Conservation (phyloP, 2,797 vertebrate genomes). For the Alectoris magna region DNA sequence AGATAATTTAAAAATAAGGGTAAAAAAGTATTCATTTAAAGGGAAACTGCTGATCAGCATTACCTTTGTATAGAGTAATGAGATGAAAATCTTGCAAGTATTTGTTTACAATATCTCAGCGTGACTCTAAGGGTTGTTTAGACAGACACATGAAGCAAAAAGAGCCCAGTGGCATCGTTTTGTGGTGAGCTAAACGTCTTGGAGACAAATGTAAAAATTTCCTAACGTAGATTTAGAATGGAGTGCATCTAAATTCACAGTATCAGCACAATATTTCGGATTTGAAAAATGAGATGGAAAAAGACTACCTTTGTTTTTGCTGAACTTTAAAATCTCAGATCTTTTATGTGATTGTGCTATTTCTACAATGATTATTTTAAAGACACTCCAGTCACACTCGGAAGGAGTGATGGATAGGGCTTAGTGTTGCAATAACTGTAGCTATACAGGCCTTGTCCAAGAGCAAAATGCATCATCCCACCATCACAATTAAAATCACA, state of each 20-base stretch:
- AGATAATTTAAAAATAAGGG: background rate
- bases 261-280: constrained; percentile 11
- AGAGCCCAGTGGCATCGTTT: background rate
- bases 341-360: background rate
- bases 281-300: background rate
- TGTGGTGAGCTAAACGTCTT: background rate
- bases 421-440: background rate
- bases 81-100: background rate
- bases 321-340: background rate
- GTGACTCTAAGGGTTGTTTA: background rate
- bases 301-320: background rate
- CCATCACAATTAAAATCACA: background rate
- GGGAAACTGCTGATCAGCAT: background rate
- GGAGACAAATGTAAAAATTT: background rate
- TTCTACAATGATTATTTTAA: constrained; percentile 4
- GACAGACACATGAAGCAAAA: background rate
- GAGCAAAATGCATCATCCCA: background rate
- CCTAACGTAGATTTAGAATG: background rate
- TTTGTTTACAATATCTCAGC: background rate
- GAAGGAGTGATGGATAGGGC: background rate
- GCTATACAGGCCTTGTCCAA: background rate
- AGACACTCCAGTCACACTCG: background rate
- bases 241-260: background rate
- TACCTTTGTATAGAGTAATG: background rate
- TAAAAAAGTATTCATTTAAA: background rate